These are phyloP conservation scores for Caenorhabditis virilis DNA, from an alignment of 2,888 invertebrate genomes.

Conservation along the genomic window DNA sequence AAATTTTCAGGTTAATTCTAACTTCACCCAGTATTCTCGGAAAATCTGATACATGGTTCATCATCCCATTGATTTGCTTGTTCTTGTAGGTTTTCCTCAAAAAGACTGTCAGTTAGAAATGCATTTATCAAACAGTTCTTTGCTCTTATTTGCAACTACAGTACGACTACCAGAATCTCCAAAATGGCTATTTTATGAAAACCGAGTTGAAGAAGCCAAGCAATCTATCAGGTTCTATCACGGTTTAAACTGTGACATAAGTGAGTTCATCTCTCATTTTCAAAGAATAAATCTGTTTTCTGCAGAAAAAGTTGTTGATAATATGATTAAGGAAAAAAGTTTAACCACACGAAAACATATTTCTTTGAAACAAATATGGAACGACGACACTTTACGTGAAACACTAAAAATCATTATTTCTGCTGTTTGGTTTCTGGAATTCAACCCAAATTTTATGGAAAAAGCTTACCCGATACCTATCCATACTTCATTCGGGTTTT, in stretches of 20 bases:
- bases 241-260: conserved; percentile 5
- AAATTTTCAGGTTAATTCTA: conserved; percentile 8
- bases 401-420: conserved; percentile 11
- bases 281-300: not conserved
- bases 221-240: conserved; percentile 32
- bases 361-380: conserved; percentile 18
- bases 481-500: conserved; percentile 2
- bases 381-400: conserved; percentile 23
- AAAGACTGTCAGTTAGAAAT: not conserved
- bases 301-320: conserved; percentile 12
- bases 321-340: conserved; percentile 20
- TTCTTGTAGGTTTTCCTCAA: conserved; percentile 5
- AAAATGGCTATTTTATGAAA: conserved; percentile 39
- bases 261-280: not conserved
- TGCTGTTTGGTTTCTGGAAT: conserved; percentile 3
- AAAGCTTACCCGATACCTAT: not conserved
- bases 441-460: not conserved
- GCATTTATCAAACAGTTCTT: conserved; percentile 17
- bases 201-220: conserved; percentile 30
- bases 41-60: conserved; percentile 22
- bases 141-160: conserved; percentile 15
- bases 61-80: conserved; percentile 12
- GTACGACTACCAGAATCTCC: conserved; percentile 41
- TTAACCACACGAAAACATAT: conserved; percentile 19
- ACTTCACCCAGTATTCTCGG: conserved; percentile 22